phyloP scores from a whole-genome alignment of 2,113 vertebrate species.

The Passer domesticus region DNA sequence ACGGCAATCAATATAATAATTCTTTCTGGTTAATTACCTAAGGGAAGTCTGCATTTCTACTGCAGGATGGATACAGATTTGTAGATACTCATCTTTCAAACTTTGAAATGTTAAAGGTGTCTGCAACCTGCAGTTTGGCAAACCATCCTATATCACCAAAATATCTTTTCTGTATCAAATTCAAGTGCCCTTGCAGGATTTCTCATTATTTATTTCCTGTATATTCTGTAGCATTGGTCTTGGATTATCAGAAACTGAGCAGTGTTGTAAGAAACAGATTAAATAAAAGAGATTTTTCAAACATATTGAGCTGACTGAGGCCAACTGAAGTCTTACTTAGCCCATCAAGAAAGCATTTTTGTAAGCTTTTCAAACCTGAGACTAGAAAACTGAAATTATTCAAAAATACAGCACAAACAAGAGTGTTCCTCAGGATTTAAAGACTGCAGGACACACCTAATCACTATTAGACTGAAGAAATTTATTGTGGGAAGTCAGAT shows the following conservation, averaged over 20 bases:
- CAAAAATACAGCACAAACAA: background rate
- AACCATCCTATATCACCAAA: background rate
- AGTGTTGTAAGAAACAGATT: background rate
- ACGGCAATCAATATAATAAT: background rate
- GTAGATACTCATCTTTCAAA: background rate
- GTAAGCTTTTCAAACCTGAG: background rate
- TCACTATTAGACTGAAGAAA: background rate
- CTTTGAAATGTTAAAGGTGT: background rate
- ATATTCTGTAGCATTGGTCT: background rate
- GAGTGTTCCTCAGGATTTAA: background rate
- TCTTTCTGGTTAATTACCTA: background rate
- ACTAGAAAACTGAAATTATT: background rate
- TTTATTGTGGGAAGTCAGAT: background rate
- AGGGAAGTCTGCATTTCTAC: background rate
- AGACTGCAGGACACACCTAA: background rate
- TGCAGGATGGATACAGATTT: background rate
- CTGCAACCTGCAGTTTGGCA: background rate
- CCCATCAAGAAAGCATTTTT: background rate
- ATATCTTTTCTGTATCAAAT: background rate
- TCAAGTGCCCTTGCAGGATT: background rate
- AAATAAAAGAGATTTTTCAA: background rate
- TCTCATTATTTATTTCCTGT: background rate
- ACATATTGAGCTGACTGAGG: background rate
- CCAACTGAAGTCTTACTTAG: background rate
- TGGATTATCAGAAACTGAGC: background rate